Conservation (phyloP, 2,113 vertebrate genomes). For the Microtus montanus region DNA sequence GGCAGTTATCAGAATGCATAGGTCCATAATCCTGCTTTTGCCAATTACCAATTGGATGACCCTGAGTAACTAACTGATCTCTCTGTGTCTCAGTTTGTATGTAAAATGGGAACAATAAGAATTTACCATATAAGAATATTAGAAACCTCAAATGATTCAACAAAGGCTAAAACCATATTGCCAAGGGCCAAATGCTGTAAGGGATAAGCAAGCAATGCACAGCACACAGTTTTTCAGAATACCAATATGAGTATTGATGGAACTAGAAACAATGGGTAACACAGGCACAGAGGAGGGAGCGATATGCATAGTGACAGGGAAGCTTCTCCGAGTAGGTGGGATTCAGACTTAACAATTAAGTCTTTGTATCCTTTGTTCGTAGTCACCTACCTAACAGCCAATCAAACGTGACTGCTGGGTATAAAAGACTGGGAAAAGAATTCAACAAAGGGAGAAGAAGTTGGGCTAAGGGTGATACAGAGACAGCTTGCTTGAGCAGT, state of each 20-base stretch:
- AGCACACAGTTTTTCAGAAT: background rate
- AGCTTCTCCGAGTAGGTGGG: background rate
- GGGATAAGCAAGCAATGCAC: background rate
- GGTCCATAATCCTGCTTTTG: background rate
- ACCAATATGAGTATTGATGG: background rate
- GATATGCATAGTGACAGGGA: background rate
- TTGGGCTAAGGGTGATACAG: background rate
- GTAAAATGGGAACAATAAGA: background rate
- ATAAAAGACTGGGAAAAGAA: background rate
- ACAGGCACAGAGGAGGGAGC: background rate
- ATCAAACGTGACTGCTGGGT: background rate
- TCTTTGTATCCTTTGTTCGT: background rate
- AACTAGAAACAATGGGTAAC: background rate
- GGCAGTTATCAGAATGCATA: background rate
- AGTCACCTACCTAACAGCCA: slow-evolving; percentile 10
- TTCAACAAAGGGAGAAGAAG: background rate
- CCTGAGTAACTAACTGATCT: background rate
- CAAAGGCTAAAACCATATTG: background rate
- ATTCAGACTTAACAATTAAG: background rate
- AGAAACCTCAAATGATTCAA: background rate
- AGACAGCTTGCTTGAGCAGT: background rate
- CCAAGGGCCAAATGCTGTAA: background rate
- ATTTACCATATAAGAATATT: background rate
- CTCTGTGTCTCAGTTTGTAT: background rate
- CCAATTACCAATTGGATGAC: background rate